phyloP scores from a whole-genome alignment of 2,888 invertebrate genomes.

The Cistogaster globosa region DNA sequence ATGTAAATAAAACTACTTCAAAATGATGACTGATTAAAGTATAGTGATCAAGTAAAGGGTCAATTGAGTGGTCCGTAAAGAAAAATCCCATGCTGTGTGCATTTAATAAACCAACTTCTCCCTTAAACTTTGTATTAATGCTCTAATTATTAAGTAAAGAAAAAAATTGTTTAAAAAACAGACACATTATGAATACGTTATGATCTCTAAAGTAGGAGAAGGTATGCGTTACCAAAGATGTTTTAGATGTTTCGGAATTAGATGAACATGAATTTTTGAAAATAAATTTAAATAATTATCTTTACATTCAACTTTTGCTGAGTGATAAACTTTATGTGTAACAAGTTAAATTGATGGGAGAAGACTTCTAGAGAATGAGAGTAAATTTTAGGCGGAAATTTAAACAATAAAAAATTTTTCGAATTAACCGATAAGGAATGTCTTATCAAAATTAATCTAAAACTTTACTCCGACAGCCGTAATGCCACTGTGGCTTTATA shows the following conservation, averaged over 20 bases:
- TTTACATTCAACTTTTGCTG: too few species aligned
- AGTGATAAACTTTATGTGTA: too few species aligned
- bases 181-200: conserved; percentile 2
- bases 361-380: too few species aligned
- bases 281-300: too few species aligned
- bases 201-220: conserved; percentile 24
- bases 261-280: too few species aligned
- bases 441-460: too few species aligned
- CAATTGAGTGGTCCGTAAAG: conserved; percentile 42
- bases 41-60: conserved; percentile 67
- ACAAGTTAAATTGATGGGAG: too few species aligned
- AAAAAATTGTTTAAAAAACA: conserved; percentile 21
- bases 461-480: too few species aligned
- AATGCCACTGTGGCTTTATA: too few species aligned
- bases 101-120: not conserved
- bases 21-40: conserved; percentile 54
- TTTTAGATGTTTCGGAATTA: not conserved
- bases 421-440: too few species aligned
- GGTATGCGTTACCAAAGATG: not conserved
- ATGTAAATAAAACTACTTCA: not conserved
- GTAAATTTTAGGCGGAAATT: too few species aligned
- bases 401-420: too few species aligned
- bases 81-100: not conserved
- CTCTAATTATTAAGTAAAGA: conserved; percentile 60
- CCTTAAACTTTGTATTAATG: conserved; percentile 48